Conservation (phyloP, 2,113 vertebrate genomes). For the Trematomus loennbergii region DNA sequence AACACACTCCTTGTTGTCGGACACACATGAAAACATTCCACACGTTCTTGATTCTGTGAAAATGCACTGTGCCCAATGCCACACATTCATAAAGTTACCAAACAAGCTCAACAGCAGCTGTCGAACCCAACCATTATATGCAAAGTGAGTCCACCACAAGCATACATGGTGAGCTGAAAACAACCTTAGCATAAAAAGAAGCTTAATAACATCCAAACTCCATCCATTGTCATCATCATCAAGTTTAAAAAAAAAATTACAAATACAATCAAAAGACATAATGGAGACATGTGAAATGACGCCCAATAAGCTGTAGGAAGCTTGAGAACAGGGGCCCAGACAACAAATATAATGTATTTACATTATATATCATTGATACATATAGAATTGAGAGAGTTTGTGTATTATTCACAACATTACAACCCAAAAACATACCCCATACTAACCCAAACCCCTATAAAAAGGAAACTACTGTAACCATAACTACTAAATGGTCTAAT, state of each 20-base stretch:
- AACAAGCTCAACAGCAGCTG: conserved; percentile 9
- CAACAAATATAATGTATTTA: too few relatives aligned
- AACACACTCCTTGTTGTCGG: conserved; percentile 32
- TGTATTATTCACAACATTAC: too few relatives aligned
- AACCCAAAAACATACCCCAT: too few relatives aligned
- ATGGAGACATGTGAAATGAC: too few relatives aligned
- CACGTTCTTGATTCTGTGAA: conserved; percentile 48
- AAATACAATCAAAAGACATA: too few relatives aligned
- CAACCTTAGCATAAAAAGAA: background rate
- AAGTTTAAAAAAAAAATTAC: background rate
- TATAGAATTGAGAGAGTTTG: too few relatives aligned
- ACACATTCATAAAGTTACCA: conserved; percentile 18
- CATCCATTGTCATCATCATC: conserved; percentile 1
- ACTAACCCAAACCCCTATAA: too few relatives aligned
- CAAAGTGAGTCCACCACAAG: background rate
- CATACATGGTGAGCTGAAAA: conserved; percentile 11
- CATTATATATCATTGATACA: too few relatives aligned
- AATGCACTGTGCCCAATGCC: conserved; percentile 21
- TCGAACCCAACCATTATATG: background rate
- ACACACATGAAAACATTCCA: conserved; percentile 59
- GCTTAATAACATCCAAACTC: conserved; percentile 24
- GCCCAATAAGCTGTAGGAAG: too few relatives aligned
- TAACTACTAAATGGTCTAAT: too few relatives aligned
- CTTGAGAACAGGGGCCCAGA: too few relatives aligned
- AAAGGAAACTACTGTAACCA: too few relatives aligned